These are phyloP conservation scores for Chaenocephalus aceratus DNA, from an alignment of 2,113 vertebrate species.

Conservation along the genomic window DNA sequence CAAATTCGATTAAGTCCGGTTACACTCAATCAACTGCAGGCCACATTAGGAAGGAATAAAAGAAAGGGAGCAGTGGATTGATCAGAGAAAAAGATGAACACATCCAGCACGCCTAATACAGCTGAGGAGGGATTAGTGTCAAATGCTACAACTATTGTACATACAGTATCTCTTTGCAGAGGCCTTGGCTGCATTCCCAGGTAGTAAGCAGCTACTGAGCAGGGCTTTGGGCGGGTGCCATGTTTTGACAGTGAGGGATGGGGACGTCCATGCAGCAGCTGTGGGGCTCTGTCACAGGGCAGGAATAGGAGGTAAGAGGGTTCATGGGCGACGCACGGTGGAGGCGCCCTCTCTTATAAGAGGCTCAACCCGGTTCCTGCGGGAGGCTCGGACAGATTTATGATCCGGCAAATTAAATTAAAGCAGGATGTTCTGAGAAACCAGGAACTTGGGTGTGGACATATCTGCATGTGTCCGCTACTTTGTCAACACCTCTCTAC, in stretches of 20 bases:
- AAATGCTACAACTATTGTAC: conserved; percentile 58
- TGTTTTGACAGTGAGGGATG: conserved; percentile 74
- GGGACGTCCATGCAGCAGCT: conserved; percentile 73
- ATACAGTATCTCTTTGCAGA: conserved; percentile 58
- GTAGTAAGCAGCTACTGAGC: conserved; percentile 60
- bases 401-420: conserved; percentile 58
- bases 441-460: conserved; percentile 44
- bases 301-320: conserved; percentile 53
- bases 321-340: conserved; percentile 48
- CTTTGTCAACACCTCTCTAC: too few species aligned
- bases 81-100: background rate
- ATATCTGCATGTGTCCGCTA: conserved; percentile 21
- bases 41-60: conserved; percentile 9
- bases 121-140: conserved; percentile 57
- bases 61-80: background rate
- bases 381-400: conserved; percentile 71
- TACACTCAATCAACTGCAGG: background rate
- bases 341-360: conserved; percentile 48
- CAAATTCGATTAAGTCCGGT: conserved; percentile 5
- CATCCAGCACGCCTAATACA: conserved; percentile 10
- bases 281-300: conserved; percentile 76
- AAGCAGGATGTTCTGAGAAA: conserved; percentile 44
- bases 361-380: conserved; percentile 70
- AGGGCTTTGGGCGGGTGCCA: conserved; percentile 64
- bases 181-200: conserved; percentile 59